These are phyloP conservation scores for Mya arenaria DNA, from an alignment of 1,140 invertebrate genomes.

Conservation along the genomic window DNA sequence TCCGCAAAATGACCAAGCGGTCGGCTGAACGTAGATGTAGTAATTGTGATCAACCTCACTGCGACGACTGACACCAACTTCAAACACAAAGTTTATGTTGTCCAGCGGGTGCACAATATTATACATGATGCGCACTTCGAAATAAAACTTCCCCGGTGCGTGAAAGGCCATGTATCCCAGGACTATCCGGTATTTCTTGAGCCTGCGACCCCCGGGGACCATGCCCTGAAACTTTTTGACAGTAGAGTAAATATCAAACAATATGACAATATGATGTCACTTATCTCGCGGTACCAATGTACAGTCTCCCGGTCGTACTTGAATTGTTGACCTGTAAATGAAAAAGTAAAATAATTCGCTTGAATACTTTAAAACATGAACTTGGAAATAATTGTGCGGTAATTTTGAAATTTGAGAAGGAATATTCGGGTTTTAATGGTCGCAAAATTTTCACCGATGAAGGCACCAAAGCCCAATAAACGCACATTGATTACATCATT, in stretches of 20 bases:
- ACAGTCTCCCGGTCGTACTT: conserved; percentile 56
- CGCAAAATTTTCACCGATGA: neutral
- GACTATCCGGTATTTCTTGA: conserved; percentile 61
- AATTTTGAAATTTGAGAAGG: neutral
- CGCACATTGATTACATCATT: neutral
- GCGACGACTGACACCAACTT: conserved; percentile 59
- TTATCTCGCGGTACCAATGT: conserved; percentile 62
- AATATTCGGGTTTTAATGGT: neutral
- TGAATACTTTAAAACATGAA: neutral
- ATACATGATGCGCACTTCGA: conserved; percentile 54
- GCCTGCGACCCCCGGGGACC: conserved; percentile 6
- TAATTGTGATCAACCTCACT: conserved; percentile 61
- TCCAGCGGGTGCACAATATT: conserved; percentile 58
- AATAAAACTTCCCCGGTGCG: conserved; percentile 60
- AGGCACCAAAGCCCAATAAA: neutral
- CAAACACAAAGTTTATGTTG: conserved; percentile 64
- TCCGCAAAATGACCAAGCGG: conserved; percentile 64
- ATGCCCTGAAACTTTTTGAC: conserved; percentile 31
- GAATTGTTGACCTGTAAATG: conserved; percentile 56
- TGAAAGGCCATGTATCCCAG: conserved; percentile 54
- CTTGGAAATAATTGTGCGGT: neutral
- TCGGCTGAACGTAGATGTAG: conserved; percentile 62
- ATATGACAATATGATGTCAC: conserved; percentile 44
- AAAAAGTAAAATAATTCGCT: neutral
- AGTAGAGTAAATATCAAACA: conserved; percentile 53